These are phyloP conservation scores for Propithecus coquereli DNA, from an alignment of 2,113 vertebrate species.

Conservation along the genomic window DNA sequence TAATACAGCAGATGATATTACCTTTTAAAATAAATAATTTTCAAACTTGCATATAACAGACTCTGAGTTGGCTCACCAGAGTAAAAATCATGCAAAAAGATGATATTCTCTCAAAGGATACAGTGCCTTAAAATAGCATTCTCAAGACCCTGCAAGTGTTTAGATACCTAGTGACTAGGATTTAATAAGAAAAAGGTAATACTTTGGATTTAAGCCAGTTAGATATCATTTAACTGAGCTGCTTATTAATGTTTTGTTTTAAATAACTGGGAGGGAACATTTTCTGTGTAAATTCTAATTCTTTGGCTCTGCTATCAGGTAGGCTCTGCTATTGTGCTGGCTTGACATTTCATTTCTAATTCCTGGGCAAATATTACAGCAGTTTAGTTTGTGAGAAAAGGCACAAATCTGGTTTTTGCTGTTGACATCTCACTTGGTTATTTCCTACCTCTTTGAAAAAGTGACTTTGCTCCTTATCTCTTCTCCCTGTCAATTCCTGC, in stretches of 20 bases:
- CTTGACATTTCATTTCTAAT: conserved; percentile 50
- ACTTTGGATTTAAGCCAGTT: conserved; percentile 56
- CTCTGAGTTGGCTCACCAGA: not conserved
- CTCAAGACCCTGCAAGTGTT: conserved; percentile 7
- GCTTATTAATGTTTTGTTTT: conserved; percentile 73
- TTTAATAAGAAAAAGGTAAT: conserved; percentile 14
- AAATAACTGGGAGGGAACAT: conserved; percentile 49
- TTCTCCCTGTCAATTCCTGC: not conserved
- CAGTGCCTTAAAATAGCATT: conserved; percentile 48
- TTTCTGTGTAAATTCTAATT: conserved; percentile 72
- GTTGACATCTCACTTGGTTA: conserved; percentile 2
- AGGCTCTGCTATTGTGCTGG: conserved; percentile 56
- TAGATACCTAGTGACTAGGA: not conserved
- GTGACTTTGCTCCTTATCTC: not conserved
- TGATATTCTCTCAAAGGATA: conserved; percentile 47
- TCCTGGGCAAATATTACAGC: conserved; percentile 48
- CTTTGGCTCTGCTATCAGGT: conserved; percentile 58
- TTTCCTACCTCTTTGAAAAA: conserved; percentile 23
- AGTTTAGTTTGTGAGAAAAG: conserved; percentile 60
- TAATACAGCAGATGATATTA: not conserved
- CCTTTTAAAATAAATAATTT: not conserved
- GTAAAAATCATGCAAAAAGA: conserved; percentile 46
- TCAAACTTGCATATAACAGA: not conserved
- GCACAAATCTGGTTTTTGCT: fast-evolving
- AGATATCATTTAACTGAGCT: conserved; percentile 68